Conservation (phyloP, 2,797 vertebrate genomes). For the Molossus alvarezi region DNA sequence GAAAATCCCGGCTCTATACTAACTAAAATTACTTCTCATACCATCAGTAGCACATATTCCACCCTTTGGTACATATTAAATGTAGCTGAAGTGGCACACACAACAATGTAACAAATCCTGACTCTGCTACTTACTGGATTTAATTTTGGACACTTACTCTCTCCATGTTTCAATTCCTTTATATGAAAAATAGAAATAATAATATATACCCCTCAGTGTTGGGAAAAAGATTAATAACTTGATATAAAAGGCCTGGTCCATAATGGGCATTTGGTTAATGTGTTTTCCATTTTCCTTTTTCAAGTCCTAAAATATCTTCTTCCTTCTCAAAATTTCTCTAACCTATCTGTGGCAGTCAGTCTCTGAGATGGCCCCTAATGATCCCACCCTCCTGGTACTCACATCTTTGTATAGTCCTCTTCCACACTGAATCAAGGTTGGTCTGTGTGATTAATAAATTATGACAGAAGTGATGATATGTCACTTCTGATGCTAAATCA, state of each 20-base stretch:
- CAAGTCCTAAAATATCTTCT: slow-evolving; percentile 7
- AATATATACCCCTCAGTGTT: neutral
- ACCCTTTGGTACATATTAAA: slow-evolving; percentile 20
- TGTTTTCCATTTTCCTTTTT: neutral
- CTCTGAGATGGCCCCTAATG: neutral
- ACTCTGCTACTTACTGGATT: slow-evolving; percentile 28
- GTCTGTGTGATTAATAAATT: neutral
- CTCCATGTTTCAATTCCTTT: slow-evolving; percentile 10
- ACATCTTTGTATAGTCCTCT: neutral
- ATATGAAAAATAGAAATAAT: slow-evolving; percentile 11
- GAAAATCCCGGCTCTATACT: neutral
- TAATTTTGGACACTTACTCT: slow-evolving; percentile 13
- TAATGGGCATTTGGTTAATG: slow-evolving; percentile 6
- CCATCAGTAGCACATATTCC: neutral
- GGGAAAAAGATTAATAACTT: slow-evolving; percentile 28
- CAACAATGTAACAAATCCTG: neutral
- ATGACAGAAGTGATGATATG: neutral
- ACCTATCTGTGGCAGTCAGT: neutral
- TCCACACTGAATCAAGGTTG: neutral
- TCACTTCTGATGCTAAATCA: slow-evolving; percentile 16
- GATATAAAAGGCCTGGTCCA: neutral
- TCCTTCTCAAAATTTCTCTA: slow-evolving; percentile 15
- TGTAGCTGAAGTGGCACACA: neutral
- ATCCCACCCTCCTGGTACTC: neutral
- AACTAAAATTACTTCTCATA: slow-evolving; percentile 19